A percentile compares a stretch with the other conserved stretches of the same genome.
phyloP scores from a whole-genome alignment of 2,888 invertebrate genomes.

The Hydrotaea cyrtoneurina region DNA sequence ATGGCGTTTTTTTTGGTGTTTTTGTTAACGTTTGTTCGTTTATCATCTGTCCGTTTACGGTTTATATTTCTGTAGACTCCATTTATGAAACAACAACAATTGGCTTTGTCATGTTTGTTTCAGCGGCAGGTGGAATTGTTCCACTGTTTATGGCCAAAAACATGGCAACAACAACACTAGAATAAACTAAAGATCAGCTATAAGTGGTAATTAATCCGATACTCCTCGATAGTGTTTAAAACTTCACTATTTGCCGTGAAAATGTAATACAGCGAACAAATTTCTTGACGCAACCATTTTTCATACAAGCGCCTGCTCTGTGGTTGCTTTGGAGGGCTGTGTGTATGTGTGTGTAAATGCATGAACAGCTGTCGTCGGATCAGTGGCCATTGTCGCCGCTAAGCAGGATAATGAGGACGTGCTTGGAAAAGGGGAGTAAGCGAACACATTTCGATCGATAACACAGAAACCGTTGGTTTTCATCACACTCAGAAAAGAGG shows the following conservation, averaged over 20 bases:
- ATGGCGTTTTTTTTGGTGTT: slow-evolving; percentile 47
- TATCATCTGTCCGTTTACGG: slow-evolving; percentile 21
- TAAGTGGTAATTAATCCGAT: slow-evolving; percentile 65
- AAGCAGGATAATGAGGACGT: too few relatives aligned
- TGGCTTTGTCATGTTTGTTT: slow-evolving; percentile 61
- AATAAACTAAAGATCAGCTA: neutral
- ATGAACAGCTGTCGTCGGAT: slow-evolving; percentile 7
- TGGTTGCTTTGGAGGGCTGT: slow-evolving; percentile 1
- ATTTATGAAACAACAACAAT: slow-evolving; percentile 20
- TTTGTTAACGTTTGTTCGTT: slow-evolving; percentile 27
- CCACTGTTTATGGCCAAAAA: slow-evolving; percentile 61
- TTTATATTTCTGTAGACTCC: slow-evolving; percentile 28
- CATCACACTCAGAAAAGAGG: too few relatives aligned
- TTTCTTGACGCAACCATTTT: slow-evolving; percentile 65
- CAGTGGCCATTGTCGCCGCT: too few relatives aligned
- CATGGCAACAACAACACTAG: neutral
- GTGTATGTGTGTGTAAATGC: too few relatives aligned
- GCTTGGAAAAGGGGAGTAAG: too few relatives aligned
- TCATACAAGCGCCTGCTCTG: neutral
- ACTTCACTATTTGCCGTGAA: slow-evolving; percentile 62
- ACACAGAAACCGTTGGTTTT: too few relatives aligned
- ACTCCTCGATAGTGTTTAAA: slow-evolving; percentile 58
- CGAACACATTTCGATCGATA: too few relatives aligned
- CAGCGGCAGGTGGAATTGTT: slow-evolving; percentile 63
- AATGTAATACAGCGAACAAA: slow-evolving; percentile 51